Base-by-base conservation (phyloP, 2,888 invertebrate genomes). In the Agriopis marginaria region DNA sequence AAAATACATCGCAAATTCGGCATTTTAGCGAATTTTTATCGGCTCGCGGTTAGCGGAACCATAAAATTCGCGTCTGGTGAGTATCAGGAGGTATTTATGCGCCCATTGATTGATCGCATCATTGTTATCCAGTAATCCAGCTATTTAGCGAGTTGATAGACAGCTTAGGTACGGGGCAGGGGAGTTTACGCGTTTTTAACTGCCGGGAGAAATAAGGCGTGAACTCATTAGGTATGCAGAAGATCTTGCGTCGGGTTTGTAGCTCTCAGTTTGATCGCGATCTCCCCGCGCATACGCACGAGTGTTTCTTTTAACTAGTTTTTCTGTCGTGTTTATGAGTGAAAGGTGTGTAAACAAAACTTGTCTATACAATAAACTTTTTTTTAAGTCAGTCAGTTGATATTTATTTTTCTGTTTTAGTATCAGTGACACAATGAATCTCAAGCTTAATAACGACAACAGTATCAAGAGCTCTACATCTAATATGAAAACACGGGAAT, bases 361-460 rank as follows among this genome's bases (percentile, higher is more conserved):
- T 55, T 47, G 14, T 49, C 40, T 39, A 11, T 44, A 23, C 7
- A 54, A 54, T n/a, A 49, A 32, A n/a, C n/a, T 42, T 7, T 32
- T 51, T 51, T 58, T 50, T 58, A 9, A 23, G 6, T 47, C 6
- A 10, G 12, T 32, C 23, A n/a, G 49, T 49, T 12, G 6, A 0
- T 44, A 56, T 56, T 58, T 7, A 3, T 44, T 50, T 74, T 60
- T 79, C 81, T 79, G 54, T 63, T 66, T 66, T 86, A 83, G 82
- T 75, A 84, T 75, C 79, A 76, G 79, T 75, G 78, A 80, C 77
- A 81, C 77, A 75, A 92, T 93, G 93, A 93, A 92, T 84, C 78
- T 93, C 70, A 93, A 93, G 79, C 79, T 93, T 72, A 92, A 89
- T 79, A 93, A 92, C 81, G 90, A 92, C 67, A 59, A 54, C n/a